Evolutionary conservation across 2,797 vertebrate species (phyloP).

Genomic region (Mareca strepera): DNA sequence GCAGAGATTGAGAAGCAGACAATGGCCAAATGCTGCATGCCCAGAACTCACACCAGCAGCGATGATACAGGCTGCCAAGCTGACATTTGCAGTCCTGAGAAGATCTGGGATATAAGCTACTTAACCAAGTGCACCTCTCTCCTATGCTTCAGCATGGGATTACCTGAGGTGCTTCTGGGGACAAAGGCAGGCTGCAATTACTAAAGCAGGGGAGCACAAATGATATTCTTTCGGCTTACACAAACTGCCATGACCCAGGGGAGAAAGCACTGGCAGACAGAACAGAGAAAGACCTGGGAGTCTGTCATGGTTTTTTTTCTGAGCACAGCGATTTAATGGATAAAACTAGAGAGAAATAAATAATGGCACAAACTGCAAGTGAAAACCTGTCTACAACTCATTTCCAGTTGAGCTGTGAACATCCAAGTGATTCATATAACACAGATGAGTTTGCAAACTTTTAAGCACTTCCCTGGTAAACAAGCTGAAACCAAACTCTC

Average conservation of each 20-base stretch:
- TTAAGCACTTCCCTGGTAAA: background rate
- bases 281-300: background rate
- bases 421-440: background rate
- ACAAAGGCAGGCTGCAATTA: background rate
- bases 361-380: background rate
- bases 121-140: background rate
- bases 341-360: constrained; percentile 2
- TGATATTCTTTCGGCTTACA: background rate
- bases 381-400: background rate
- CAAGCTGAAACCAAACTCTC: background rate
- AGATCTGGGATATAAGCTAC: background rate
- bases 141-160: background rate
- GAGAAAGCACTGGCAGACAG: background rate
- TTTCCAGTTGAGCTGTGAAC: background rate
- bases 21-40: background rate
- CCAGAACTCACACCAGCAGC: background rate
- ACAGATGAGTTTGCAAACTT: background rate
- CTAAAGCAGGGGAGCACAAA: background rate
- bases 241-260: background rate
- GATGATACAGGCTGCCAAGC: background rate
- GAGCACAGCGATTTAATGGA: background rate
- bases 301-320: background rate
- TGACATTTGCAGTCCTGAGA: background rate
- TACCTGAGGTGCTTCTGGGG: background rate
- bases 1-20: background rate